phyloP scores from a whole-genome alignment of 2,888 invertebrate species.

The Platycheirus rosarum region DNA sequence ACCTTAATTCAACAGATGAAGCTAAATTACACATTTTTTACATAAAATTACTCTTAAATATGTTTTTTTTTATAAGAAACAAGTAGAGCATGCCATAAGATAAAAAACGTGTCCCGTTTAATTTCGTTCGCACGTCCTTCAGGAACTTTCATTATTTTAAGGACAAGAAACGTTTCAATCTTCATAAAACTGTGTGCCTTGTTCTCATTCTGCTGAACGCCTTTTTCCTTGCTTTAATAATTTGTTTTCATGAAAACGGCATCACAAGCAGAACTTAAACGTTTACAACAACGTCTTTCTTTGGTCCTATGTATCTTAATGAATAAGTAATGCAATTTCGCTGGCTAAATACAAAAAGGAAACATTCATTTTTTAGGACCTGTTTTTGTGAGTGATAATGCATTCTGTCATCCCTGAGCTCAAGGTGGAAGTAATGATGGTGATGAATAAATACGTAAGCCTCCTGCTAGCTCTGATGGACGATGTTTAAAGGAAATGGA shows the following conservation, averaged over 20 bases:
- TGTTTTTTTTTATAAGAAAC: no score
- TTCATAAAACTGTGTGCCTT: neutral
- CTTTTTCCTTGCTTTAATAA: neutral
- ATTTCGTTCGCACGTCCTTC: neutral
- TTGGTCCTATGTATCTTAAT: neutral
- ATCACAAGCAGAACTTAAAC: conserved; percentile 4
- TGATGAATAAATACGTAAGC: conserved; percentile 46
- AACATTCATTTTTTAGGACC: conserved; percentile 61
- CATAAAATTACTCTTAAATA: no score
- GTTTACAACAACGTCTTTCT: conserved; percentile 10
- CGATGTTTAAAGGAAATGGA: conserved; percentile 7
- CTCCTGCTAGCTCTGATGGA: neutral
- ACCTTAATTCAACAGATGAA: no score
- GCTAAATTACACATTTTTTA: no score
- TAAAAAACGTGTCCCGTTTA: no score
- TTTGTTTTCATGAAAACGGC: conserved; percentile 14
- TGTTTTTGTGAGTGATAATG: conserved; percentile 45
- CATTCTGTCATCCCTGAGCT: conserved; percentile 39
- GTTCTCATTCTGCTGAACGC: neutral
- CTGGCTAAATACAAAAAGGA: conserved; percentile 16
- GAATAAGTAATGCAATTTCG: conserved; percentile 42
- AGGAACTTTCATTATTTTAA: neutral
- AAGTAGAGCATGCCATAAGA: no score
- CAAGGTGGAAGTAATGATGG: conserved; percentile 50
- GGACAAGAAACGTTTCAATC: conserved; percentile 1